Percentiles rank a stretch among this genome's conserved stretches.
These are phyloP conservation scores for Dufourea novaeangliae DNA, from an alignment of 1,140 invertebrate species.

Conservation along the genomic window DNA sequence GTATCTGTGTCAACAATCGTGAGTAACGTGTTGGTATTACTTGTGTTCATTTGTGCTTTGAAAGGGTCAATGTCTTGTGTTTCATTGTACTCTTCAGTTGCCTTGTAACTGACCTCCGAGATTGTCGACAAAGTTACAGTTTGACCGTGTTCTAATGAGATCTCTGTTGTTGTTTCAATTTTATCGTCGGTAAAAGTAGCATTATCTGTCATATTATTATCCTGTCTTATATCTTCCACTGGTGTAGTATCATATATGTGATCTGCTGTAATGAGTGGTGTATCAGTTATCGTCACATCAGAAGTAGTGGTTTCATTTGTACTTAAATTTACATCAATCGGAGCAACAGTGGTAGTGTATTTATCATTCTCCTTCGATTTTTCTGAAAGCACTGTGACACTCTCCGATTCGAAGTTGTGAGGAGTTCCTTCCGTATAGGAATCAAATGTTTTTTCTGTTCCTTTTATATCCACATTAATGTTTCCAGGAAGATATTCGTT, in stretches of 20 bases:
- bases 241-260: not conserved
- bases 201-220: not conserved
- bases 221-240: not conserved
- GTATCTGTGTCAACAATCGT: not conserved
- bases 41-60: not conserved
- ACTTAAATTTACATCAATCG: not conserved
- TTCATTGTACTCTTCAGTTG: not conserved
- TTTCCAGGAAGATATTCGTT: constrained; percentile 1
- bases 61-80: not conserved
- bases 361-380: not conserved
- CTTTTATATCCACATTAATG: not conserved
- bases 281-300: not conserved
- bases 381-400: not conserved
- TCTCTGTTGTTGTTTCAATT: not conserved
- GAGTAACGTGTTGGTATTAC: not conserved
- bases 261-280: not conserved
- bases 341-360: not conserved
- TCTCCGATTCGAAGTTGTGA: not conserved
- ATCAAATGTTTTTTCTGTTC: not conserved
- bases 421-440: not conserved
- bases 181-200: not conserved
- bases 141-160: not conserved
- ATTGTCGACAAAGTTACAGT: not conserved
- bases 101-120: constrained; percentile 13
- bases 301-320: not conserved